Base-by-base conservation (phyloP, 2,113 vertebrate genomes). In the Ramphastos sulfuratus region DNA sequence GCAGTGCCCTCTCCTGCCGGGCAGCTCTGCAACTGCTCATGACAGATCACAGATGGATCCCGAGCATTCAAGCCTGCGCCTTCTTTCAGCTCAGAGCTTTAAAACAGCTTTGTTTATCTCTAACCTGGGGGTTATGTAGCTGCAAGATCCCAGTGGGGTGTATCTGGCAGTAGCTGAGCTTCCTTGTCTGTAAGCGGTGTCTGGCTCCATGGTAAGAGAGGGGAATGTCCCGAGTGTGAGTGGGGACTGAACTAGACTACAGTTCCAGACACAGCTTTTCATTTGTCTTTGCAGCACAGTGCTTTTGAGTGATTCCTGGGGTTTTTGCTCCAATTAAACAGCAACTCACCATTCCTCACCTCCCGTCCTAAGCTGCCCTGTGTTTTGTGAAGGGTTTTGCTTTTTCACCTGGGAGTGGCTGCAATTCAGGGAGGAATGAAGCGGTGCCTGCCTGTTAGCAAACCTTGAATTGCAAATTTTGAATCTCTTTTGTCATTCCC, bases 241-340 rank as follows among this genome's bases (percentile, higher is more conserved):
- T 27, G 16, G 27, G 19, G 60, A 80, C 48, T 9, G 52, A 64
- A 54, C 4, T 2, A 46, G 52, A 63, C 70, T 71, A 58, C n/a
- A 65, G 59, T 92, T 88, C 70, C 77, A 60, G 54, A 63, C 3
- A 0, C 27, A 64, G 46, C 23, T 67, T 82, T 73, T 44, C 5
- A 2, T 92, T 92, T 94, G 37, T 70, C 78, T 48, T 87, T 73
- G 25, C 61, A 93, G 37, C 85, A 60, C 64, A 83, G 52, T 64
- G 19, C 42, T 91, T 87, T 75, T 87, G 63, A 90, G 59, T 30
- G 52, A 94, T 87, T 92, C 78, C 84, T 87, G 92, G 56, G 13
- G 37, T 89, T 94, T 93, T 75, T 84, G 75, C 85, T 87, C 44
- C 23, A 6, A 27, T 82, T 85, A 48, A 92, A 79, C 74, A 90